Evolutionary conservation across 2,888 invertebrate genomes (phyloP).

Genomic region (Pseudococcus jackbeardsleyi): DNA sequence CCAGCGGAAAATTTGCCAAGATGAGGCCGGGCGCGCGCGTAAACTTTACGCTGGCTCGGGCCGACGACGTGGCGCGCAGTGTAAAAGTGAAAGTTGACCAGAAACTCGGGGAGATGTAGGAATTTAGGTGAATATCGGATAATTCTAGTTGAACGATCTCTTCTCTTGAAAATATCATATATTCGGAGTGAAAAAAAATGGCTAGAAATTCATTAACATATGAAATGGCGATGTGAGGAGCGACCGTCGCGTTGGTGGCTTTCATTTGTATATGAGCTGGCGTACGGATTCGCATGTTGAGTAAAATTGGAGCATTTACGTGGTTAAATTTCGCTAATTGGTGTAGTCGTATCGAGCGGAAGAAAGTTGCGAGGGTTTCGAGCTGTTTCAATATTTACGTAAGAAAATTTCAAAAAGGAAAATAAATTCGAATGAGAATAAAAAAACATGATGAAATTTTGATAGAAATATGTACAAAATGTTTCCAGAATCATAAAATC

Average conservation of each 20-base stretch:
- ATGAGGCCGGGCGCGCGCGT: slow-evolving; percentile 21
- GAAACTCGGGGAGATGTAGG: slow-evolving; percentile 39
- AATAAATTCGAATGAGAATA: no score
- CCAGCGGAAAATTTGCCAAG: slow-evolving; percentile 33
- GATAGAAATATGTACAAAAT: no score
- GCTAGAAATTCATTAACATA: slow-evolving; percentile 19
- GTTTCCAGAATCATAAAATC: no score
- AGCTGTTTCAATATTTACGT: no score
- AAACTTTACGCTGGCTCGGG: slow-evolving; percentile 2
- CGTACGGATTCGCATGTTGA: background rate
- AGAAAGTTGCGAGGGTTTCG: no score
- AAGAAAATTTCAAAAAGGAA: no score
- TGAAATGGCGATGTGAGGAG: background rate
- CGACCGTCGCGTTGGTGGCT: background rate
- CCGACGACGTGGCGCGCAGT: background rate
- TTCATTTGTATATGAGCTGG: background rate
- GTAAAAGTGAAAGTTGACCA: slow-evolving; percentile 47
- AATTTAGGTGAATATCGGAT: slow-evolving; percentile 30
- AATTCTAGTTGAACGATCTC: slow-evolving; percentile 1
- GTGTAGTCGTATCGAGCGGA: no score
- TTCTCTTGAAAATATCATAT: no score
- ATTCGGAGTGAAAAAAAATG: background rate
- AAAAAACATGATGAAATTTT: no score
- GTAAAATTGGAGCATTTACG: no score
- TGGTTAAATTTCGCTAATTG: no score